Evolutionary conservation across 2,888 invertebrate species (phyloP).

Genomic region (Boloria euphrosyne): DNA sequence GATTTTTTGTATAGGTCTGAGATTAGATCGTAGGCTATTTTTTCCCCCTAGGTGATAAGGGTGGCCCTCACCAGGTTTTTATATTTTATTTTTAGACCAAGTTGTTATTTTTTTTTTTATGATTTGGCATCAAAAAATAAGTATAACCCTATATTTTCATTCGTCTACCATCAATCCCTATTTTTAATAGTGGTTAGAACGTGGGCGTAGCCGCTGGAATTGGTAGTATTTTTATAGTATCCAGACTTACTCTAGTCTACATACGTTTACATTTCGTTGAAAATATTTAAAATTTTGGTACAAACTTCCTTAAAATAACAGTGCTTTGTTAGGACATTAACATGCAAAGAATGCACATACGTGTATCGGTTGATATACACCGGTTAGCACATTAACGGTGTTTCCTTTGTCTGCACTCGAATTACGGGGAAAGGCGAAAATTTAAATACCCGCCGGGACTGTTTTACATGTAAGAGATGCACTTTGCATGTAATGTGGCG

Average conservation of each 20-base stretch:
- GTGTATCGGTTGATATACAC: slow-evolving; percentile 64
- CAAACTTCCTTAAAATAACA: slow-evolving; percentile 30
- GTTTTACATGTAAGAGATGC: slow-evolving; percentile 81
- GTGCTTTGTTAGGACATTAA: slow-evolving; percentile 29
- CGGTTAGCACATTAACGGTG: slow-evolving; percentile 71
- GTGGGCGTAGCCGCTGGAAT: too few relatives aligned
- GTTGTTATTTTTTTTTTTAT: too few relatives aligned
- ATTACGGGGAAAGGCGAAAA: slow-evolving; percentile 78
- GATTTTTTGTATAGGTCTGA: too few relatives aligned
- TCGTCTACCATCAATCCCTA: too few relatives aligned
- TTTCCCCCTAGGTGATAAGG: too few relatives aligned
- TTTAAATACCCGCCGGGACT: slow-evolving; percentile 77
- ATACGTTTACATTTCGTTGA: not conserved
- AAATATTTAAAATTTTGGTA: slow-evolving; percentile 10
- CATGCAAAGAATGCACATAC: slow-evolving; percentile 44
- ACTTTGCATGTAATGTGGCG: slow-evolving; percentile 75
- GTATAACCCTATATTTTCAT: too few relatives aligned
- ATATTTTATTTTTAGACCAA: too few relatives aligned
- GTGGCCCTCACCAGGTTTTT: too few relatives aligned
- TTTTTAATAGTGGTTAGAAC: too few relatives aligned
- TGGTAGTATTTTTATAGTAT: too few relatives aligned
- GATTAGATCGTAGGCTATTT: too few relatives aligned
- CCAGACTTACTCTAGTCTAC: not conserved
- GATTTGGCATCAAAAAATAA: too few relatives aligned
- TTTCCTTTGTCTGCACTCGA: slow-evolving; percentile 77